Percentiles rank a stretch among this genome's conserved stretches.
phyloP scores from a whole-genome alignment of 2,888 invertebrate genomes.

The Lithodes maja region DNA sequence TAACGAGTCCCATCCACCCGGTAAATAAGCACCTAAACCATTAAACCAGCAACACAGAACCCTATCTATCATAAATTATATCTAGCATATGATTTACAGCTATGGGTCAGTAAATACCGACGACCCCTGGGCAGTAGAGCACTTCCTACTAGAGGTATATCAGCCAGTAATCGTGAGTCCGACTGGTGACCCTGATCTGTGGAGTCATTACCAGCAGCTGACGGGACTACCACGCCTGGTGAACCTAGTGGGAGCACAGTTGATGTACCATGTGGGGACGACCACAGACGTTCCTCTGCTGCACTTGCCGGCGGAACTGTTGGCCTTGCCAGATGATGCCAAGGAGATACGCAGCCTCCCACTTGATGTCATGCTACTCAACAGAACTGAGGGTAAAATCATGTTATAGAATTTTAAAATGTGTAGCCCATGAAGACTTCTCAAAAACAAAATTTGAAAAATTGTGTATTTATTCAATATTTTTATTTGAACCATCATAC shows the following conservation, averaged over 20 bases:
- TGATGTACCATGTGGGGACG: constrained; percentile 54
- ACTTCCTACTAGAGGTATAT: constrained; percentile 59
- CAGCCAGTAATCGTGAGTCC: constrained; percentile 46
- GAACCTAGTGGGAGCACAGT: constrained; percentile 57
- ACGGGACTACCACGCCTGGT: constrained; percentile 42
- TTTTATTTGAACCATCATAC: no score
- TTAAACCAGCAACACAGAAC: no score
- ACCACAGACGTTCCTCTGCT: constrained; percentile 38
- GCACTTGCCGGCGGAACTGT: constrained; percentile 47
- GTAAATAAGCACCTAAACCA: no score
- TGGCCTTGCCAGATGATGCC: constrained; percentile 41
- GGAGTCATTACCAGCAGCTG: constrained; percentile 42
- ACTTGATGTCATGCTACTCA: constrained; percentile 39
- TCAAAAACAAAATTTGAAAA: no score
- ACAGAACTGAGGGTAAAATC: constrained; percentile 61
- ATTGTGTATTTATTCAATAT: no score
- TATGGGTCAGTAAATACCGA: constrained; percentile 56
- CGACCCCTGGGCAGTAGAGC: constrained; percentile 42
- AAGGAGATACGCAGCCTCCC: background rate
- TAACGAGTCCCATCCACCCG: no score
- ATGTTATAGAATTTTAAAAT: no score
- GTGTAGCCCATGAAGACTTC: no score
- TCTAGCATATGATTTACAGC: no score
- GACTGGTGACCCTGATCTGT: constrained; percentile 5
- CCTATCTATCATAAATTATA: no score